Percentiles rank a stretch among this genome's conserved stretches.
Evolutionary conservation across 2,888 invertebrate species (phyloP).

Genomic region (Eilema caniola): DNA sequence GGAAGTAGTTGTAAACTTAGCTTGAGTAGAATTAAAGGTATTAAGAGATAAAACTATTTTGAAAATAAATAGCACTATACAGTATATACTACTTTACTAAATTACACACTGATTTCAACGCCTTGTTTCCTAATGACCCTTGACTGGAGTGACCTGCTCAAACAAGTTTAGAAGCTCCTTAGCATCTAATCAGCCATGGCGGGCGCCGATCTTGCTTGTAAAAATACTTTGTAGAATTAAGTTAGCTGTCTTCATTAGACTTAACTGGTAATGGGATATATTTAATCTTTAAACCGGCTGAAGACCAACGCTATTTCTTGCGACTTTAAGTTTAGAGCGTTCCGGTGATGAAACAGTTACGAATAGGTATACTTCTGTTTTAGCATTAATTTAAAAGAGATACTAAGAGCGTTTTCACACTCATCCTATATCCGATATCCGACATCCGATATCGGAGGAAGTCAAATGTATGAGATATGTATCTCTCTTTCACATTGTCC

Average conservation of each 20-base stretch:
- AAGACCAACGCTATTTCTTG: neutral
- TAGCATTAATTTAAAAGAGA: neutral
- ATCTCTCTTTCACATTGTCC: too few species aligned
- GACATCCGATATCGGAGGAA: too few species aligned
- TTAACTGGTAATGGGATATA: conserved; percentile 4
- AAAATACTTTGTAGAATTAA: conserved; percentile 22
- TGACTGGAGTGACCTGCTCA: conserved; percentile 29
- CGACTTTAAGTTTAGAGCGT: too few species aligned
- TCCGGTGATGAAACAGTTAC: too few species aligned
- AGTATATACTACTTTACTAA: neutral
- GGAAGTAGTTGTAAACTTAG: too few species aligned
- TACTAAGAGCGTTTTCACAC: too few species aligned
- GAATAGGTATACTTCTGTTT: neutral
- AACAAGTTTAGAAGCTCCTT: conserved; percentile 32
- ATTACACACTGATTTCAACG: neutral
- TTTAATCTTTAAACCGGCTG: neutral
- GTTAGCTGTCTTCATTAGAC: neutral
- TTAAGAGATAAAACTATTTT: neutral
- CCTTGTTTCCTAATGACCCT: conserved; percentile 17
- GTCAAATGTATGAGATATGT: too few species aligned
- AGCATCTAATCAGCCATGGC: conserved; percentile 29
- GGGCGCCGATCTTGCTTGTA: conserved; percentile 1
- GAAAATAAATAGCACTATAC: neutral
- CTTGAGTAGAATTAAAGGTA: too few species aligned
- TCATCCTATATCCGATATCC: too few species aligned